Conservation (phyloP, 2,113 vertebrate species). For the Mungos mungo region DNA sequence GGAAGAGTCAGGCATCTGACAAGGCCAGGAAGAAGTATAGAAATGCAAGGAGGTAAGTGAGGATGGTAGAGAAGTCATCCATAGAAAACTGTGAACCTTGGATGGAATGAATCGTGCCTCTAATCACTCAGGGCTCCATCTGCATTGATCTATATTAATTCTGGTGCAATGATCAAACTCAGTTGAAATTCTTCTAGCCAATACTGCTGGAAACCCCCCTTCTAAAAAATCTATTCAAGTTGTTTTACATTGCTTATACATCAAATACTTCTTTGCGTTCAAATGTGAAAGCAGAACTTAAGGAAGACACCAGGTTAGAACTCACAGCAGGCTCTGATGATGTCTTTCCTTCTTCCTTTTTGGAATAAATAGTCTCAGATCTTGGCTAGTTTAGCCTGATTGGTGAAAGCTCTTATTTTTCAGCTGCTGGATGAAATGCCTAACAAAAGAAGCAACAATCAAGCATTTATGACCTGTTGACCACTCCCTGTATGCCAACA, state of each 20-base stretch:
- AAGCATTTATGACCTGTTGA: neutral
- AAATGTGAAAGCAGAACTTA: neutral
- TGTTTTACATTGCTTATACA: neutral
- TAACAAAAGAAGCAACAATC: neutral
- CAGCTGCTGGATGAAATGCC: neutral
- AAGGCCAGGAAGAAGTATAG: neutral
- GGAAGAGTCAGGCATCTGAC: neutral
- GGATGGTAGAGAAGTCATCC: neutral
- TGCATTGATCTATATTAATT: neutral
- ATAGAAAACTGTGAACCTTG: neutral
- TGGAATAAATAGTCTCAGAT: neutral
- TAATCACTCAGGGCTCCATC: neutral
- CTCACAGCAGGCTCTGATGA: neutral
- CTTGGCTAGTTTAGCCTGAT: neutral
- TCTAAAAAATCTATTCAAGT: neutral
- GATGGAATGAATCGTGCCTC: neutral
- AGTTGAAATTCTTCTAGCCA: constrained; percentile 6
- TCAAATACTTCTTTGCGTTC: neutral
- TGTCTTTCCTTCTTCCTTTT: neutral
- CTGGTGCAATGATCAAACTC: neutral
- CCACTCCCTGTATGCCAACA: neutral
- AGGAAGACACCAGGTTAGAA: neutral
- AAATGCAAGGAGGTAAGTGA: neutral
- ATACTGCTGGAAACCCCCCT: neutral
- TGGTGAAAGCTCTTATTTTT: neutral